phyloP scores from a whole-genome alignment of 2,888 invertebrate species.

The Archips xylosteana region DNA sequence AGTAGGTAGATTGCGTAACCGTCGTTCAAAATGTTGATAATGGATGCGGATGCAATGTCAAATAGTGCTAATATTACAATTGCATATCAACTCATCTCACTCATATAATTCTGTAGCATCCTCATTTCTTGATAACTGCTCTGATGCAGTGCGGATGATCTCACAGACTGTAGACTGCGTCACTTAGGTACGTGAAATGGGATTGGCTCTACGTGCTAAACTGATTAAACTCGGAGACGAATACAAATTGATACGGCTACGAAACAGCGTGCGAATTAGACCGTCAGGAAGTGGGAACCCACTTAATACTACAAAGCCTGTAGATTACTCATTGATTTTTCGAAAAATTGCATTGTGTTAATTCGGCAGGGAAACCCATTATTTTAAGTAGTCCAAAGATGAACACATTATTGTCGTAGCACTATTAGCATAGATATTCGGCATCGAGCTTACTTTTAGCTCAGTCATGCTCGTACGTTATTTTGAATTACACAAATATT shows the following conservation, averaged over 20 bases:
- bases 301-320: neutral
- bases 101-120: neutral
- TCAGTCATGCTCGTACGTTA: conserved; percentile 21
- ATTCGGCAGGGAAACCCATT: neutral
- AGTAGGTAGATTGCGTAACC: neutral
- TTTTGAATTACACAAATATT: conserved; percentile 39
- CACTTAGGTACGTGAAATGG: conserved; percentile 6
- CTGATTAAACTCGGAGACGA: conserved; percentile 3
- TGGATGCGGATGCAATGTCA: neutral
- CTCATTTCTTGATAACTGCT: conserved; percentile 8
- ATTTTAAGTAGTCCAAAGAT: neutral
- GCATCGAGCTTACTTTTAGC: conserved; percentile 13
- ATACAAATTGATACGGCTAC: neutral
- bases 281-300: neutral
- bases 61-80: neutral
- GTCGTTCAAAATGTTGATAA: neutral
- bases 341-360: neutral
- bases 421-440: neutral
- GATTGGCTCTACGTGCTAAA: conserved; percentile 4
- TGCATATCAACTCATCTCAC: conserved; percentile 17
- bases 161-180: conserved; percentile 10
- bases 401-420: conserved; percentile 3
- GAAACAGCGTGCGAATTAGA: conserved; percentile 2
- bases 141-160: conserved; percentile 17
- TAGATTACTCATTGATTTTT: neutral